Evolutionary conservation across 2,113 vertebrate species (phyloP).

Genomic region (Sphyrna mokarran): DNA sequence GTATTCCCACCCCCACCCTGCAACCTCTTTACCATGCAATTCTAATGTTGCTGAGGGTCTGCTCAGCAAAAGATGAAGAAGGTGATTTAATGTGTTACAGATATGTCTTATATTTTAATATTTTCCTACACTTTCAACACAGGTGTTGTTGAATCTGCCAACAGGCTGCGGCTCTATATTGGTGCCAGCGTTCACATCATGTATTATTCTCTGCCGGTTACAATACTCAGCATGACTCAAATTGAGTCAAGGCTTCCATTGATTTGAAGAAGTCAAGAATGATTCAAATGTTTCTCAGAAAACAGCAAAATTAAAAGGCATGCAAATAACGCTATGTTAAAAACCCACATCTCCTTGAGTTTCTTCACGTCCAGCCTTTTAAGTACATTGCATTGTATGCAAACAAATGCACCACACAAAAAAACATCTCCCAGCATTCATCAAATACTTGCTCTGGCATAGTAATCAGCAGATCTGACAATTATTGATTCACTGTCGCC

Average conservation of each 20-base stretch:
- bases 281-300: background rate
- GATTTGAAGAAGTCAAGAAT: conserved; percentile 46
- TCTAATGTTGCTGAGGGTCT: background rate
- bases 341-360: background rate
- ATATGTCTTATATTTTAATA: conserved; percentile 39
- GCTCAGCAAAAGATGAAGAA: background rate
- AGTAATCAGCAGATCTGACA: background rate
- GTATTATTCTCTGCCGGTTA: conserved; percentile 45
- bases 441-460: background rate
- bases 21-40: background rate
- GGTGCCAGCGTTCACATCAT: conserved; percentile 41
- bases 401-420: background rate
- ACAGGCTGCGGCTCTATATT: conserved; percentile 37
- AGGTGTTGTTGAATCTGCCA: conserved; percentile 42
- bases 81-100: background rate
- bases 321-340: background rate
- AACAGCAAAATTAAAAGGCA: background rate
- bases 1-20: background rate
- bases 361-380: background rate
- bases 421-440: background rate
- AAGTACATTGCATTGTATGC: background rate
- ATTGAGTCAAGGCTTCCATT: conserved; percentile 46
- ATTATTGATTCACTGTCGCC: background rate
- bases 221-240: conserved; percentile 46
- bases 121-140: conserved; percentile 42